Base-by-base conservation (phyloP, 53 echinoderm and acorn worm genomes). In the Astropecten irregularis region DNA sequence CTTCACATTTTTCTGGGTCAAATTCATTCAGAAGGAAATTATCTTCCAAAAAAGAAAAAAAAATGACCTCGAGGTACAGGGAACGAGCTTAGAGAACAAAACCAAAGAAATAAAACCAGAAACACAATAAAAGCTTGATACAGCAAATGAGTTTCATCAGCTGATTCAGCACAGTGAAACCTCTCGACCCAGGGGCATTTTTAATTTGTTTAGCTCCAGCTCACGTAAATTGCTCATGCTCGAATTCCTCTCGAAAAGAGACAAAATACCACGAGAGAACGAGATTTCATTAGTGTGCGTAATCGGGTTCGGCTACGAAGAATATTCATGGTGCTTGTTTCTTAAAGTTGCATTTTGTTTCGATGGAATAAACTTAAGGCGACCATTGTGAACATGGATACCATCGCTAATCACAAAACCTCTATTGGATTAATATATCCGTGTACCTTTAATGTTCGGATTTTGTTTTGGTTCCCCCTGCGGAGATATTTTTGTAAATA, bases 101-200 rank as follows among this genome's bases (percentile, higher is more conserved):
- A n/a, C n/a, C n/a, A n/a, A n/a, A n/a, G n/a, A n/a, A 42, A 42
- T 42, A 42, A 42, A 42, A 62, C 30, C n/a, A 10, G 14, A 32
- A 62, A 79, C 21, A 79, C 79, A 79, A 79, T 79, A 62, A 60
- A n/a, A 61, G 20, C 18, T 31, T 44, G 77, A 60, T 79, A 62
- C 46, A 46, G 49, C 48, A 62, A 79, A 79, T 79, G 61, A 79
- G 79, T 79, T 79, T 56, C 18, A 62, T 79, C 79, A 79, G 79
- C 79, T 79, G 61, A 62, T 79, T 51, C 53, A 15, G 50, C 47
- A 53, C 36, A n/a, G n/a, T n/a, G n/a, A n/a, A n/a, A n/a, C n/a
- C n/a, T n/a, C n/a, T n/a, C n/a, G n/a, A n/a, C n/a, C n/a, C 58
- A 1, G 40, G 40, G 76, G 58, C 56, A 8, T 22, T 62, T 42